These are phyloP conservation scores for Scelioninae gen. 1 DNA, from an alignment of 2,888 invertebrate species.

Conservation along the genomic window DNA sequence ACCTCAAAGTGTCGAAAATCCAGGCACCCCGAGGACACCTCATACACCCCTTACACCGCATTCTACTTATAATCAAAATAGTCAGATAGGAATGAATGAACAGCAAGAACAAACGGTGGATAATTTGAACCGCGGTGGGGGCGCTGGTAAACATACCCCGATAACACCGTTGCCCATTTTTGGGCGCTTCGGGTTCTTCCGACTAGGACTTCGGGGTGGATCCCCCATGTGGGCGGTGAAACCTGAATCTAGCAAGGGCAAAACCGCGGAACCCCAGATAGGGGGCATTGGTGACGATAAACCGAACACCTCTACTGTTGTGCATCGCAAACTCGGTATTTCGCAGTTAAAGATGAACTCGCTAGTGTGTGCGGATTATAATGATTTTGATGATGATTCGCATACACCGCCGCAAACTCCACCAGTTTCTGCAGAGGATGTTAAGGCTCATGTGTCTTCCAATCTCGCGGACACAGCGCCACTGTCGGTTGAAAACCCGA, in stretches of 20 bases:
- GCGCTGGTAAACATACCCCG: conserved; percentile 86
- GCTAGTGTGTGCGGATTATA: conserved; percentile 86
- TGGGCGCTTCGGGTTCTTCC: conserved; percentile 86
- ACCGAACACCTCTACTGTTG: conserved; percentile 82
- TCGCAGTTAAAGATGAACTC: conserved; percentile 85
- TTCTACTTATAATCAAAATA: conserved; percentile 81
- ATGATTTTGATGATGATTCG: conserved; percentile 87
- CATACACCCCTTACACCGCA: conserved; percentile 84
- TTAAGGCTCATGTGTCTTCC: conserved; percentile 73
- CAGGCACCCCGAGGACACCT: conserved; percentile 85
- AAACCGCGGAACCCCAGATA: conserved; percentile 82
- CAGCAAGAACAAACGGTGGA: conserved; percentile 75
- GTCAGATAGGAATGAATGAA: conserved; percentile 84
- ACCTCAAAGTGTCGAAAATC: conserved; percentile 87
- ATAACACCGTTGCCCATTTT: conserved; percentile 87
- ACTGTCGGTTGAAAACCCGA: conserved; percentile 80
- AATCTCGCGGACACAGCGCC: conserved; percentile 74
- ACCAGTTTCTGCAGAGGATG: conserved; percentile 77
- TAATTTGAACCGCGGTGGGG: conserved; percentile 82
- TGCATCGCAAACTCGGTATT: conserved; percentile 80
- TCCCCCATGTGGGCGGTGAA: conserved; percentile 88
- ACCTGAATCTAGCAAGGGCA: conserved; percentile 83
- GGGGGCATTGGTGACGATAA: conserved; percentile 84
- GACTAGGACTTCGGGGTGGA: conserved; percentile 88
- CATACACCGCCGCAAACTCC: conserved; percentile 86